These are phyloP conservation scores for Alosa alosa DNA, from an alignment of 2,113 vertebrate species.

Conservation along the genomic window DNA sequence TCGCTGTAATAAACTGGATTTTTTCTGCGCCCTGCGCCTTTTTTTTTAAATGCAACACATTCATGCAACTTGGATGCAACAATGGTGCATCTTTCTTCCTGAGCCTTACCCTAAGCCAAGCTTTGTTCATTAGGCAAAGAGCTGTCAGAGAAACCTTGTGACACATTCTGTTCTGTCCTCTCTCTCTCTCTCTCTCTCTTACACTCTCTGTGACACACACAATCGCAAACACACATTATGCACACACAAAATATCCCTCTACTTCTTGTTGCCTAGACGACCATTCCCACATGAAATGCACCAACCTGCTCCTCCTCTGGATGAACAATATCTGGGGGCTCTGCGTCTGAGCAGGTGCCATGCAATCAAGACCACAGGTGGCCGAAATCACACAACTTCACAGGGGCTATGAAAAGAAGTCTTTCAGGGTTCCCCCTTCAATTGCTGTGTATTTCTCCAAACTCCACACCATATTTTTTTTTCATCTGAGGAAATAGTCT, in stretches of 20 bases:
- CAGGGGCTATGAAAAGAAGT: background rate
- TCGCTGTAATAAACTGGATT: background rate
- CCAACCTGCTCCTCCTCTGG: slow-evolving; percentile 2
- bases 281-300: slow-evolving; percentile 11
- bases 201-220: background rate
- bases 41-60: background rate
- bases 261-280: slow-evolving; percentile 36
- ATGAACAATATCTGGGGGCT: slow-evolving; percentile 20
- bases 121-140: background rate
- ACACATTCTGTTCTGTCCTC: background rate
- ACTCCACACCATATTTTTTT: background rate
- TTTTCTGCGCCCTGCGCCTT: background rate
- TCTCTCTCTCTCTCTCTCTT: background rate
- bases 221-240: background rate
- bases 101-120: background rate
- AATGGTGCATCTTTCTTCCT: too few species aligned
- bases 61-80: background rate
- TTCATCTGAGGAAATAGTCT: background rate
- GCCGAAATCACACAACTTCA: background rate
- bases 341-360: slow-evolving; percentile 17
- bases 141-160: background rate
- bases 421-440: background rate
- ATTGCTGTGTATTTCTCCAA: background rate
- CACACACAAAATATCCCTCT: background rate
- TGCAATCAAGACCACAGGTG: slow-evolving; percentile 7